Evolutionary conservation across 2,888 invertebrate species (phyloP).

Genomic region (Lagria hirta): DNA sequence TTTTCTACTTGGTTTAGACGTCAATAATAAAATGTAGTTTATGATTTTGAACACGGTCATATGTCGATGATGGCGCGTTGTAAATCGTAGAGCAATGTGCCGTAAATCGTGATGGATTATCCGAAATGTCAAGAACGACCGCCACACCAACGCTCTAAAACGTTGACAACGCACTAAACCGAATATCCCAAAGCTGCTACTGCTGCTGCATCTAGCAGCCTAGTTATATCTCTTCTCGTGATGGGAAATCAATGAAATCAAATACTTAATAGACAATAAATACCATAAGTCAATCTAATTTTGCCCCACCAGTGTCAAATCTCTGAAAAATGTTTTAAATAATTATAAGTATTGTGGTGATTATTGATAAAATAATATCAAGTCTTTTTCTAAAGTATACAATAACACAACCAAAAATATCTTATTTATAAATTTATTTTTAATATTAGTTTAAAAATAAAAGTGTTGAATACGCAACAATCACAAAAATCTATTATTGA

Average conservation of each 20-base stretch:
- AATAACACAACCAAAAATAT: too few species aligned
- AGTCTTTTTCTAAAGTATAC: too few species aligned
- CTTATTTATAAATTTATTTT: too few species aligned
- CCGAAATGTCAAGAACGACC: slow-evolving; percentile 46
- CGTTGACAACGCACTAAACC: slow-evolving; percentile 43
- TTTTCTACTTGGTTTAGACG: slow-evolving; percentile 16
- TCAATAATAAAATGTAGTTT: slow-evolving; percentile 36
- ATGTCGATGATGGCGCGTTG: slow-evolving; percentile 44
- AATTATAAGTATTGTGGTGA: too few species aligned
- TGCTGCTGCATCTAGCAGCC: slow-evolving; percentile 20
- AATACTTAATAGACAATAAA: too few species aligned
- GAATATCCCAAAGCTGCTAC: slow-evolving; percentile 22
- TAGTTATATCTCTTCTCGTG: slow-evolving; percentile 20
- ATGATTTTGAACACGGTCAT: slow-evolving; percentile 38
- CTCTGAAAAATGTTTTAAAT: too few species aligned
- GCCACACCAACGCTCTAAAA: slow-evolving; percentile 38
- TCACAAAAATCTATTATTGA: too few species aligned
- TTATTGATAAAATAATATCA: too few species aligned
- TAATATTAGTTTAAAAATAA: too few species aligned
- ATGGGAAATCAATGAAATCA: slow-evolving; percentile 25
- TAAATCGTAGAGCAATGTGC: slow-evolving; percentile 49
- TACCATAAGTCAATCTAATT: too few species aligned
- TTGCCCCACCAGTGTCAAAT: too few species aligned
- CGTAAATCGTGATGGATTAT: slow-evolving; percentile 55
- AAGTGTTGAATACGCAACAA: too few species aligned